Evolutionary conservation across 2,888 invertebrate species (phyloP), one percentile per base, ranked within the genome.

Genomic region (Drosophila nr. perissopoda): DNA sequence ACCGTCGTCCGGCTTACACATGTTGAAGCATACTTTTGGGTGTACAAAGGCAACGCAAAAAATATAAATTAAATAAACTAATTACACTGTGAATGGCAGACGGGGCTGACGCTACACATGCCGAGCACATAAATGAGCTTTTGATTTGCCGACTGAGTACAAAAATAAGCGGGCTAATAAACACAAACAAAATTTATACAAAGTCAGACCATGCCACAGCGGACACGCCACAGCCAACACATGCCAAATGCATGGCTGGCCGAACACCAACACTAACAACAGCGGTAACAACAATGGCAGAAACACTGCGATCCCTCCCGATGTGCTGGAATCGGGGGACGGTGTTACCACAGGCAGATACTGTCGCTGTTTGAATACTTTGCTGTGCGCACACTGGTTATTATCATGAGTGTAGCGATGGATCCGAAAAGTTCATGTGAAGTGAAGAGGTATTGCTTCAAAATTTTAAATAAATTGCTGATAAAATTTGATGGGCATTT

Each of bases 1-100:
- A 46, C 29, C 54, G 68, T 58, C 54, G 61, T 40, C 25, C 65
- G 63, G 65, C 31, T 74, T 69, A 70, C 88, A 82, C 69, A 85
- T 89, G 77, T 75, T 74, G 54, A 66, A 65, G 70, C 82, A 75
- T 66, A 67, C 71, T 82, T 75, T 83, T 71, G 49, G 70, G 53
- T 27, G 49, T 40, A 68, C 62, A 33, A 58, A 58, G 58, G 56
- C 58, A 61, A 46, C 52, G 48, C 36, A 60, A 69, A 67, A 48
- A 62, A 82, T 70, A 81, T 79, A 83, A 83, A 90, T 90, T 83
- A 90, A 90, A 87, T 90, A 87, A 88, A 89, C 88, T 88, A 83
- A 88, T 88, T 88, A 89, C 77, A 68, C 53, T 57, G 68, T 34
- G 60, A 71, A 66, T 59, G 70, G 60, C 34, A 46, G 52, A 13